Conservation (phyloP, 2,113 vertebrate species). For the Misgurnus mizolepis region DNA sequence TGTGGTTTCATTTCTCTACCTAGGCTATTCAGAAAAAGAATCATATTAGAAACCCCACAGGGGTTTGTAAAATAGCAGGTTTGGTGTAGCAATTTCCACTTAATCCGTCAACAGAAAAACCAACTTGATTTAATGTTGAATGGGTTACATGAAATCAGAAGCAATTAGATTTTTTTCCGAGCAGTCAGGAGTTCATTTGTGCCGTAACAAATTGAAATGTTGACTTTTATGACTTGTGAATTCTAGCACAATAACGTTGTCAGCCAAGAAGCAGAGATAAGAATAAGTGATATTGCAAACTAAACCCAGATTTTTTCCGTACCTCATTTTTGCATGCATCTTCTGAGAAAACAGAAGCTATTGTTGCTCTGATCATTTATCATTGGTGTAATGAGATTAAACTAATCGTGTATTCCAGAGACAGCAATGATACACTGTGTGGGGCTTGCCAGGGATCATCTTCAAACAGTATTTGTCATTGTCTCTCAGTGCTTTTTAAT, state of each 20-base stretch:
- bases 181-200: conserved; percentile 26
- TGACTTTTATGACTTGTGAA: neutral
- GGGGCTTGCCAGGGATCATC: conserved; percentile 72
- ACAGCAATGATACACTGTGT: conserved; percentile 71
- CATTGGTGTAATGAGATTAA: conserved; percentile 72
- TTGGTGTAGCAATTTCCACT: conserved; percentile 57
- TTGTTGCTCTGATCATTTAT: conserved; percentile 68
- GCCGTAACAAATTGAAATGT: conserved; percentile 30
- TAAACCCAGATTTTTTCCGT: conserved; percentile 24
- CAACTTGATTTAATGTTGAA: conserved; percentile 42
- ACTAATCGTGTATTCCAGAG: conserved; percentile 74
- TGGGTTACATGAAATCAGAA: conserved; percentile 24
- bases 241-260: conserved; percentile 14
- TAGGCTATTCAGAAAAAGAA: conserved; percentile 76
- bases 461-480: conserved; percentile 75
- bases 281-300: conserved; percentile 11
- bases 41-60: conserved; percentile 73
- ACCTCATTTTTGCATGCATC: conserved; percentile 31
- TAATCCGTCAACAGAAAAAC: conserved; percentile 32
- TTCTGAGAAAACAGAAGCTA: conserved; percentile 60
- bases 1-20: conserved; percentile 74
- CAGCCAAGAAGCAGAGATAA: neutral
- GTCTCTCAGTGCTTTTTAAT: conserved; percentile 74
- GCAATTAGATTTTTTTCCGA: conserved; percentile 24
- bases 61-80: conserved; percentile 64